A percentile compares a stretch with the other conserved stretches of the same genome.
phyloP scores from a whole-genome alignment of 2,888 invertebrate species.

The Gortyna flavago region DNA sequence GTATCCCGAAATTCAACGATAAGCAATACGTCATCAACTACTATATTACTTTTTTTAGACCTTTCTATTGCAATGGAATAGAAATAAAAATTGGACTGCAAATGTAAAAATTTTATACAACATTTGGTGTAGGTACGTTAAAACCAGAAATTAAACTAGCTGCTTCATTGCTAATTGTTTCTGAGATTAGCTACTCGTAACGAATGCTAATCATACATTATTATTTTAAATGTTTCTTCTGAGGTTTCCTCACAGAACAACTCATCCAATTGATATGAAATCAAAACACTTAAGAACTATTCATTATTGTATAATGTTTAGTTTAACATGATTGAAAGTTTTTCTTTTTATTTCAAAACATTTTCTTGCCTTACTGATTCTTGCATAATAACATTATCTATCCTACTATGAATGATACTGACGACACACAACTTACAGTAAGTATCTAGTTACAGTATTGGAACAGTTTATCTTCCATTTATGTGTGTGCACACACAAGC shows the following conservation, averaged over 20 bases:
- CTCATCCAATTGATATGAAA: slow-evolving; percentile 13
- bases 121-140: background rate
- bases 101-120: background rate
- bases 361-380: slow-evolving; percentile 1
- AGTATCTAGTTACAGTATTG: background rate
- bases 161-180: slow-evolving; percentile 12
- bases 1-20: too few species aligned
- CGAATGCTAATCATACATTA: slow-evolving; percentile 23
- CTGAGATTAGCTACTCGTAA: background rate
- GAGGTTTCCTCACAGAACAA: slow-evolving; percentile 15
- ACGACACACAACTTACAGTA: background rate
- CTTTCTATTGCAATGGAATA: background rate
- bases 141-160: slow-evolving; percentile 7
- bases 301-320: slow-evolving; percentile 17
- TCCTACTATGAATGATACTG: background rate
- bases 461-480: too few species aligned
- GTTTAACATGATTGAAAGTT: slow-evolving; percentile 1
- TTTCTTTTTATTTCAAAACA: slow-evolving; percentile 1
- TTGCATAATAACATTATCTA: background rate
- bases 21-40: background rate
- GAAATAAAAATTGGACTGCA: background rate
- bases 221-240: slow-evolving; percentile 5
- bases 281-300: slow-evolving; percentile 15
- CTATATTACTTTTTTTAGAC: background rate
- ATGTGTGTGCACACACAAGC: background rate